Evolutionary conservation across 1,140 invertebrate species (phyloP).

Genomic region (Saxidomus purpurata): DNA sequence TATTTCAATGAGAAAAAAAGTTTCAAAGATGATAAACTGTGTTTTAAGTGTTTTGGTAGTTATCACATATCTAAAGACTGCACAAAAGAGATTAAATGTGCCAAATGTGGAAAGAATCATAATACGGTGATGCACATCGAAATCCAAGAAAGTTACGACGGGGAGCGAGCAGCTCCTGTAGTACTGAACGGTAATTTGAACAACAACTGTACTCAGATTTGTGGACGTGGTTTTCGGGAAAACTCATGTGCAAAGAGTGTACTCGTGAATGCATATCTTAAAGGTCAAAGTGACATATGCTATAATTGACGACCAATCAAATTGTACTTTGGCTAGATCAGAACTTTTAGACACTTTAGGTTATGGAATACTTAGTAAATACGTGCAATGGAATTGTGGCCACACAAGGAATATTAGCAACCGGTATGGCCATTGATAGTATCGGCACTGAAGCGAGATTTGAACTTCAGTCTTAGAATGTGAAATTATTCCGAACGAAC

Average conservation of each 20-base stretch:
- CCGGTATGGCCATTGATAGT: background rate
- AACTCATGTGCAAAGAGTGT: slow-evolving; percentile 48
- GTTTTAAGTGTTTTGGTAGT: slow-evolving; percentile 49
- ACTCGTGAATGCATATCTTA: background rate
- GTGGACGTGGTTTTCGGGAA: background rate
- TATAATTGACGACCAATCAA: slow-evolving; percentile 60
- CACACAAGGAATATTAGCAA: slow-evolving; percentile 14
- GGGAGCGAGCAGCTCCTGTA: background rate
- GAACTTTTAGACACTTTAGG: slow-evolving; percentile 43
- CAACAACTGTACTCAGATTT: slow-evolving; percentile 30
- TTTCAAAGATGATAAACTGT: background rate
- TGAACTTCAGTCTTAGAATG: slow-evolving; percentile 52
- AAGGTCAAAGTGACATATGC: slow-evolving; percentile 12
- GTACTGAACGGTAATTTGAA: background rate
- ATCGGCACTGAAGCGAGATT: background rate
- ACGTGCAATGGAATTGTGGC: slow-evolving; percentile 56
- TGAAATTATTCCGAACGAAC: slow-evolving; percentile 25
- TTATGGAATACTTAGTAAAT: slow-evolving; percentile 18
- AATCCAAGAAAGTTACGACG: background rate
- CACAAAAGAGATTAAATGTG: slow-evolving; percentile 12
- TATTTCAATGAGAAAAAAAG: background rate
- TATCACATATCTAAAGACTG: slow-evolving; percentile 36
- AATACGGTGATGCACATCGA: slow-evolving; percentile 6
- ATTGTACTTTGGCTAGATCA: slow-evolving; percentile 35
- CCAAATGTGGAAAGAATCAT: slow-evolving; percentile 23